Base-by-base conservation (phyloP, 2,888 invertebrate species). In the Erannis defoliaria region DNA sequence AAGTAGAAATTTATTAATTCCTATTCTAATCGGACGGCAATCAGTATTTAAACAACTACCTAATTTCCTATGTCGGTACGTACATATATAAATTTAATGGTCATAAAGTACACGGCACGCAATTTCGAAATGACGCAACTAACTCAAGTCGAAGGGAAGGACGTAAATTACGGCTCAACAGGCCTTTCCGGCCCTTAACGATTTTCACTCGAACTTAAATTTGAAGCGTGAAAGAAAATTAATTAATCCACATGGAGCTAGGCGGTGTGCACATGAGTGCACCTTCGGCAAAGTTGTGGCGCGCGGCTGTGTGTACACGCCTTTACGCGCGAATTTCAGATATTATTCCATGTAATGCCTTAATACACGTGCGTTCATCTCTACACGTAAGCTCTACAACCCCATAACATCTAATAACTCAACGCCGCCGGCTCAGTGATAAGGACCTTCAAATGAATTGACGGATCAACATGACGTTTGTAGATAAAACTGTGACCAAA, bases 131-230 rank as follows among this genome's bases (percentile, higher is more conserved):
- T 86, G 89, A 88, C 90, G 89, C 82, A 86, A 85, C 80, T 82
- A 82, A 81, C 82, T 80, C 73, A 80, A 84, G 80, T 83, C 78
- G 80, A 85, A 84, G 81, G 81, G 76, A 81, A 82, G 85, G 84
- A 89, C 87, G 88, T 90, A 88, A 90, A 90, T 90, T 89, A 89
- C 77, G 73, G 84, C 86, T 88, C 88, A 90, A 90, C 88, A 89
- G 89, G 89, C 90, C 85, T 83, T 90, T 89, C 90, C 88, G 87
- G 82, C 79, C 77, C 81, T 85, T 90, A 91, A 90, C 84, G 86
- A 90, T 90, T 90, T 85, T 81, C 77, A 81, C 79, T 85, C 73
- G 70, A 85, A 88, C 84, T 88, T 85, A 86, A 86, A 86, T 85
- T 86, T 75, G 81, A 85, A 88, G 85, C 85, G 85, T 87, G 85